Percentiles rank a stretch among this genome's conserved stretches.
These are phyloP conservation scores for Papilio machaon DNA, from an alignment of 1,140 invertebrate genomes.

Conservation along the genomic window DNA sequence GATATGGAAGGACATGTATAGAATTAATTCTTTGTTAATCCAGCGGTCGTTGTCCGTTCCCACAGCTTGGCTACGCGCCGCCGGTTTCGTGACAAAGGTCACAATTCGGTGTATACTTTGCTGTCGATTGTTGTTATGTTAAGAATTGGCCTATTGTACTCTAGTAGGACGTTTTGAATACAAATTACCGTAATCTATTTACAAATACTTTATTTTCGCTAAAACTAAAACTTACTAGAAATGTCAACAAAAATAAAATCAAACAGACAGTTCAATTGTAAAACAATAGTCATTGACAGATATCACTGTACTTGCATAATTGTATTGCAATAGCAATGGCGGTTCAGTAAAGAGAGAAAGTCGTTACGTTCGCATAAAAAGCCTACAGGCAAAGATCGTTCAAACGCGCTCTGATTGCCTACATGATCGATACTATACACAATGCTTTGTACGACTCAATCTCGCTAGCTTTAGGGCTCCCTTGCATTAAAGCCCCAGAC, in stretches of 20 bases:
- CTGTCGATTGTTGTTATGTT: conserved; percentile 28
- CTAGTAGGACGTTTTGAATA: conserved; percentile 19
- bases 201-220: neutral
- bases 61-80: conserved; percentile 48
- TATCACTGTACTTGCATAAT: conserved; percentile 30
- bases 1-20: conserved; percentile 46
- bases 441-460: conserved; percentile 38
- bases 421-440: conserved; percentile 30
- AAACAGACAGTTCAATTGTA: neutral
- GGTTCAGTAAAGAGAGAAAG: conserved; percentile 34
- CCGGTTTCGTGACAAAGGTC: conserved; percentile 53
- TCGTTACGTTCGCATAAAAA: conserved; percentile 33
- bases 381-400: conserved; percentile 20
- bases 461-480: conserved; percentile 47
- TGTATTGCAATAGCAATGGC: conserved; percentile 9
- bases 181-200: neutral
- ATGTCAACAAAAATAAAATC: neutral
- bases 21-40: conserved; percentile 46
- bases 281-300: neutral
- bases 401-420: conserved; percentile 31
- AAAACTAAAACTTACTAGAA: neutral
- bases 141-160: conserved; percentile 25
- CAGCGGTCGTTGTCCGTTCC: conserved; percentile 44
- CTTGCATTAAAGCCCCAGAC: conserved; percentile 67
- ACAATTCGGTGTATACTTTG: conserved; percentile 44